phyloP scores from a whole-genome alignment of 2,113 vertebrate species.

The Hippolais icterina region DNA sequence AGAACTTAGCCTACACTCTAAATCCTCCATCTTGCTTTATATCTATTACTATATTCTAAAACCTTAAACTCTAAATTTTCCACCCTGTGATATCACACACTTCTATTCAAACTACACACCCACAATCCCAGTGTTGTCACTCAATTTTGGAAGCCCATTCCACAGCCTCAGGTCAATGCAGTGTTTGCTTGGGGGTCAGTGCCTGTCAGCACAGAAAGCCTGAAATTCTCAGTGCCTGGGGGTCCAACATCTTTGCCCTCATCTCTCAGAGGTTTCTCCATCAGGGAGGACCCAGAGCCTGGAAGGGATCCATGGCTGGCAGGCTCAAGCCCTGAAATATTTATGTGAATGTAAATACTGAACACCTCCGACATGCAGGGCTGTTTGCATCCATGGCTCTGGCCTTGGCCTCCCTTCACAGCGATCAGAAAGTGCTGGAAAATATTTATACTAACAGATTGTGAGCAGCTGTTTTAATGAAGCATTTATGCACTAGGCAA shows the following conservation, averaged over 20 bases:
- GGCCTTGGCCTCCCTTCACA: background rate
- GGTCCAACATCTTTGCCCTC: background rate
- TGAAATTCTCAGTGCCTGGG: too few species aligned
- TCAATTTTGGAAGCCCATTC: too few species aligned
- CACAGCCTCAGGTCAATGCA: too few species aligned
- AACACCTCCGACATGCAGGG: background rate
- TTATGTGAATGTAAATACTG: background rate
- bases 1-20: too few species aligned
- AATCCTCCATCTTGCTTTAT: too few species aligned
- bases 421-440: conserved; percentile 31
- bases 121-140: too few species aligned
- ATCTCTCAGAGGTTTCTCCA: background rate
- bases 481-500: conserved; percentile 35
- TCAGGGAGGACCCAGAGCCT: background rate
- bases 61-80: too few species aligned
- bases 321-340: background rate
- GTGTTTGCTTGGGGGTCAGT: too few species aligned
- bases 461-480: conserved; percentile 64
- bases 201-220: too few species aligned
- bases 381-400: background rate
- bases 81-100: too few species aligned
- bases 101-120: too few species aligned
- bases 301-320: background rate
- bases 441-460: conserved; percentile 51
- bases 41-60: too few species aligned